Conservation (phyloP, 2,113 vertebrate species). For the Choloepus hoffmanni region DNA sequence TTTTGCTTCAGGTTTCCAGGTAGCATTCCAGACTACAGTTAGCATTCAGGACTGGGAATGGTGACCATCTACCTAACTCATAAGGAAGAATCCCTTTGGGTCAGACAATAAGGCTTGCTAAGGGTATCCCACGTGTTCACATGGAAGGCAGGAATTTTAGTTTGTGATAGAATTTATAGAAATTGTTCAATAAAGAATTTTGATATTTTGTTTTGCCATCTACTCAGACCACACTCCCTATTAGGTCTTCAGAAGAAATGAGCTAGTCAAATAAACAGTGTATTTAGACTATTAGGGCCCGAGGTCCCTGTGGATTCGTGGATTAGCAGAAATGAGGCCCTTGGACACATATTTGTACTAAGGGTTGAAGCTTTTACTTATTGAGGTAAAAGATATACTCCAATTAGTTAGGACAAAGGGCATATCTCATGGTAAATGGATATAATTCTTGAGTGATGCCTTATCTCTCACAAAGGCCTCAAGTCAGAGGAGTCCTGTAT, state of each 20-base stretch:
- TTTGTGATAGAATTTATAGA: neutral
- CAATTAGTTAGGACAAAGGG: neutral
- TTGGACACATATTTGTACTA: neutral
- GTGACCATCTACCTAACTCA: neutral
- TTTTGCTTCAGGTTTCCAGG: slow-evolving; percentile 12
- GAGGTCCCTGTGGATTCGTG: neutral
- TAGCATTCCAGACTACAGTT: neutral
- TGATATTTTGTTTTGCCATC: neutral
- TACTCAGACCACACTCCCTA: neutral
- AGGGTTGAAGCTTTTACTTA: neutral
- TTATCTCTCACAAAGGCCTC: neutral
- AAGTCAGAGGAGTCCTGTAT: neutral
- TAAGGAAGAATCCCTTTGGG: neutral
- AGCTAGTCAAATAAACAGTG: neutral
- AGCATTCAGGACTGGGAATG: neutral
- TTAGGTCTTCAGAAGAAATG: neutral
- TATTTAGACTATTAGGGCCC: neutral
- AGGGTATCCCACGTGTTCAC: neutral
- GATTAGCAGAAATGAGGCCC: neutral
- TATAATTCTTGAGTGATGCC: neutral
- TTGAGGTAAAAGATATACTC: neutral
- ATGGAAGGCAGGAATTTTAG: neutral
- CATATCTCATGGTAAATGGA: neutral
- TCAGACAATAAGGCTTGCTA: neutral
- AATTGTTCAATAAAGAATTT: neutral